A percentile compares a stretch with the other conserved stretches of the same genome.
Conservation (phyloP, 2,113 vertebrate genomes). For the Albula goreensis region DNA sequence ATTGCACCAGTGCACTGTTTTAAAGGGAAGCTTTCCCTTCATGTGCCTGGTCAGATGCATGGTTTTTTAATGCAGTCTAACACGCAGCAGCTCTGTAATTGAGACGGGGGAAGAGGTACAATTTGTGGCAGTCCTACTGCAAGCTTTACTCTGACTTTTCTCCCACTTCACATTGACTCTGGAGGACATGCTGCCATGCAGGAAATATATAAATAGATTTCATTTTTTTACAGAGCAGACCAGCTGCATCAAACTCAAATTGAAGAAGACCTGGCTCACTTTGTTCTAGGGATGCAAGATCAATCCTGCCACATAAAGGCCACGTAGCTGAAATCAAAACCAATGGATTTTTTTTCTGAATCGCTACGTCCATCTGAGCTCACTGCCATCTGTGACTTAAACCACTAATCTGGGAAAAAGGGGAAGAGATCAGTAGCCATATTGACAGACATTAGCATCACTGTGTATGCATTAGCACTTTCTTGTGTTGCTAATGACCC, state of each 20-base stretch:
- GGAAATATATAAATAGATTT: not conserved
- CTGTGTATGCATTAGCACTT: slow-evolving; percentile 65
- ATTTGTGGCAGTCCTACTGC: not conserved
- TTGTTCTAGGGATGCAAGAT: not conserved
- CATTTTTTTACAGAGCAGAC: not conserved
- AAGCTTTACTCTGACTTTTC: not conserved
- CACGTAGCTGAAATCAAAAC: not conserved
- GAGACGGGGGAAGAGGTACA: not conserved
- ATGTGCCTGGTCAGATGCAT: not conserved
- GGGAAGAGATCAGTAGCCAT: slow-evolving; percentile 34
- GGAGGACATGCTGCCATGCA: too few relatives aligned
- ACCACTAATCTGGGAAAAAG: slow-evolving; percentile 30
- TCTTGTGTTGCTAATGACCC: slow-evolving; percentile 79
- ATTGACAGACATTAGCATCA: slow-evolving; percentile 50
- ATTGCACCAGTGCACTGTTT: not conserved
- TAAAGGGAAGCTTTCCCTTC: not conserved
- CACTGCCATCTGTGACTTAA: slow-evolving; percentile 13
- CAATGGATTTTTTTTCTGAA: not conserved
- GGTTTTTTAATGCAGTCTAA: slow-evolving; percentile 7
- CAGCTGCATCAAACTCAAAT: not conserved
- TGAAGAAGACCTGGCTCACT: not conserved
- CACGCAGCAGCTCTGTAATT: not conserved
- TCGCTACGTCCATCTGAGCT: not conserved
- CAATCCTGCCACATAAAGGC: not conserved
- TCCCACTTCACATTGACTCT: too few relatives aligned